phyloP scores from a whole-genome alignment of 2,797 vertebrate genomes.

The Notoglanidium macrostoma region DNA sequence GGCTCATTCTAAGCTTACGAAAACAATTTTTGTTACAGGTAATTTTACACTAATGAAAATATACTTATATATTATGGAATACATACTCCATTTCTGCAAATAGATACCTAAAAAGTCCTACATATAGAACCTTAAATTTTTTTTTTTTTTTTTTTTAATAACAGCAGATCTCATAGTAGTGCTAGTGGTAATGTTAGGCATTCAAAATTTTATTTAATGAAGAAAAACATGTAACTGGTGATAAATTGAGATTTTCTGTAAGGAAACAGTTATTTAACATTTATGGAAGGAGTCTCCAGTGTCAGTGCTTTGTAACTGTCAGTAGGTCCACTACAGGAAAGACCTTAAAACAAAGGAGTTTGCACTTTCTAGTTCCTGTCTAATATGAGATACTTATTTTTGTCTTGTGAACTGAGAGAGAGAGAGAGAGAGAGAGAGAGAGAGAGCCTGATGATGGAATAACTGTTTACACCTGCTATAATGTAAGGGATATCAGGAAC shows the following conservation, averaged over 20 bases:
- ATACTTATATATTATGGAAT: too few relatives aligned
- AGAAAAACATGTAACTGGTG: neutral
- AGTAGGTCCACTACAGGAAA: neutral
- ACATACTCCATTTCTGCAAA: too few relatives aligned
- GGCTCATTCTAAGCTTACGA: too few relatives aligned
- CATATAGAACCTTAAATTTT: too few relatives aligned
- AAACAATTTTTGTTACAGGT: too few relatives aligned
- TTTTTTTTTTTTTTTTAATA: neutral
- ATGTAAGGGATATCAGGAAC: neutral
- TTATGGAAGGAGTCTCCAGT: neutral
- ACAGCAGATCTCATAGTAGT: neutral
- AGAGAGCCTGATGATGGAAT: neutral
- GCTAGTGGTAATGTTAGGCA: neutral
- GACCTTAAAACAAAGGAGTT: neutral
- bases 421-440: neutral
- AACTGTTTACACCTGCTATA: neutral
- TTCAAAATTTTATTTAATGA: neutral
- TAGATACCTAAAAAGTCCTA: too few relatives aligned
- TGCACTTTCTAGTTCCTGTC: neutral
- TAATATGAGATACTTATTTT: neutral
- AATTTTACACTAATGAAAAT: too few relatives aligned
- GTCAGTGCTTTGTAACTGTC: neutral
- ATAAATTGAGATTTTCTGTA: neutral
- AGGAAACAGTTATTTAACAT: neutral
- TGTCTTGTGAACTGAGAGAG: neutral